Evolutionary conservation across 2,113 vertebrate genomes (phyloP), one percentile per base, ranked within the genome.

Genomic region (Ctenomys sociabilis): DNA sequence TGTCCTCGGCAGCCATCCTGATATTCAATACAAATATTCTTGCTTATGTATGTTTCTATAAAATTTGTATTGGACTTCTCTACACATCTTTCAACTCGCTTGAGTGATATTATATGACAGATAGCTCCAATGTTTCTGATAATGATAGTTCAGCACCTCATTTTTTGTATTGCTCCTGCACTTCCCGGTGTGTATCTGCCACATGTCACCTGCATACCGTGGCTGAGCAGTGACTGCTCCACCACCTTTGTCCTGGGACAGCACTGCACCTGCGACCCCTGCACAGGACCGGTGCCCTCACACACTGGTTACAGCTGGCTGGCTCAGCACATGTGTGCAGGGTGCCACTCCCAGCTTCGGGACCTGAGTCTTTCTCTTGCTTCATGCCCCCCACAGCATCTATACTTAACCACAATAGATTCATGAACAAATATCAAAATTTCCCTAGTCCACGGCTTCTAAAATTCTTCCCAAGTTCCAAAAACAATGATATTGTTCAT

Each of bases 391-490:
- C 52, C 45, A n/a, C 7, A 61, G 26, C 3, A 21, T 80, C 91
- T 90, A 84, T 24, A 78, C 75, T 66, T 80, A 57, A 35, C 78
- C 19, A 5, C 12, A 43, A 92, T 19, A 66, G n/a, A 78, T 93
- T 43, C 57, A 61, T 72, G 45, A 94, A 85, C 19, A 32, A 85
- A 64, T 70, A 45, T 5, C 61, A 87, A 43, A 82, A 28, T 52
- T 30, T 64, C 72, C 88, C 82, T 92, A 28, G 30, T n/a, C 73
- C 7, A 32, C 40, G 59, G 21, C 73, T 83, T 85, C 49, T 49
- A 93, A 94, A 94, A 94, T 86, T 68, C 13, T 91, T 26, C 30
- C 81, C 81, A 68, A 81, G 7, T 90, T 95, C 92, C 63, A 93
- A 88, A 96, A 95, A 61, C 2, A 54, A 87, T 61, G 8, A 75